Base-by-base conservation (phyloP, 2,888 invertebrate genomes). In the Monochamus alternatus region DNA sequence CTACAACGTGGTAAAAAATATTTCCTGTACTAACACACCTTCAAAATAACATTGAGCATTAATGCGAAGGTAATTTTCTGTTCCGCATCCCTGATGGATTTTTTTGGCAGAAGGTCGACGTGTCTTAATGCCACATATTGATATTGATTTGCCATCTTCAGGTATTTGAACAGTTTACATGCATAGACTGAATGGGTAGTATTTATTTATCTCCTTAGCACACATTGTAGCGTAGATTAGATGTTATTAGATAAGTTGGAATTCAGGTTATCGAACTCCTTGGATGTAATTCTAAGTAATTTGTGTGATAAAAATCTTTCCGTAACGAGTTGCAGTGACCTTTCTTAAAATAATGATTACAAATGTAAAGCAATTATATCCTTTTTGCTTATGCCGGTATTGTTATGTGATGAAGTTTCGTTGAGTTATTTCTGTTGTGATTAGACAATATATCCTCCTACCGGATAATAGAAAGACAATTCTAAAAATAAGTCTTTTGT, bases 201-300 rank as follows among this genome's bases (percentile, higher is more conserved):
- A 38, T 38, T 38, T 38, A 38, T 2, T 38, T 38, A 38, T 38
- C 38, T 38, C 2, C 38, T 38, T 38, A 38, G 38, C 38, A 38
- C 38, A 38, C 4, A 38, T 38, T 38, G 38, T 38, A 7, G 38
- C 38, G 1, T 22, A 5, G 38, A 38, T 38, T 38, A 38, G 38
- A 38, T 14, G 8, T 3, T 55, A 59, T 59, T 59, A 30, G 14
- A 30, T 30, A 59, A 59, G 9, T 22, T 59, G 59, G 59, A 30
- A 59, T 59, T 52, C 22, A 30, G 59, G 59, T 59, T 30, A 30
- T 59, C 59, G 59, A 59, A 59, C 22, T 9, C 59, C 22, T 14
- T 14, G 9, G 59, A 30, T 30, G 59, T 30, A 30, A 22, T 22
- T 22, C 22, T 22, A 22, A 22, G 22, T 22, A 22, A 38, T 38